Evolutionary conservation across 2,888 invertebrate species (phyloP), one percentile per base, ranked within the genome.

Genomic region (Cinara cedri): DNA sequence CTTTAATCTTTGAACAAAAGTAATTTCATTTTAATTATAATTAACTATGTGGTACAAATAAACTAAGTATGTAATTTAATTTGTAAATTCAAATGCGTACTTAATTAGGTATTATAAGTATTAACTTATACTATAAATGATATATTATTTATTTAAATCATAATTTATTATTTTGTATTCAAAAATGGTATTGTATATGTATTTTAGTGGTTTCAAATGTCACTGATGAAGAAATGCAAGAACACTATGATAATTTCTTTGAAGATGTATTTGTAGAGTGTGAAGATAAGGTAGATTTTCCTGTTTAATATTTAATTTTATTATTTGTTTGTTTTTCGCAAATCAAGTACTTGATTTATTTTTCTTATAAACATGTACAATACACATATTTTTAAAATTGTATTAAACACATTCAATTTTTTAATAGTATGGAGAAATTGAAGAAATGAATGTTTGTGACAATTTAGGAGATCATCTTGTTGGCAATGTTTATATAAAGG

Each of bases 391-490:
- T 34, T 3, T 6, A 34, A 34, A 34, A 4, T 34, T 34, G 34
- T 62, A 49, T 51, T 34, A 21, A 62, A 49, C 9, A n/a, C 62
- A 49, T 81, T 78, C 16, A 44, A 24, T 62, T 66, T 81, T 66
- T 76, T 82, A 81, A 14, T 85, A 89, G 88, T 99, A 99, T 87
- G 99, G 99, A 0, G 98, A 98, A 87, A 98, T 99, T 84, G 99
- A 99, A 87, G 99, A 99, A 87, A 98, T 99, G 97, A 99, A 99
- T 88, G 98, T 99, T 2, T 99, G 99, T 87, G 99, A 99, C 87
- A 99, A 99, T 87, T 90, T 99, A 82, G 98, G 98, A 3, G 98
- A 98, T 86, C 98, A 98, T 86, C 89, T 99, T 83, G 98, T 99
- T 57, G 99, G 99, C 80, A 99, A 99, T 89, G 98, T 99, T 76